Evolutionary conservation across 2,113 vertebrate species (phyloP), one percentile per base, ranked within the genome.

Genomic region (Heterocephalus glaber): DNA sequence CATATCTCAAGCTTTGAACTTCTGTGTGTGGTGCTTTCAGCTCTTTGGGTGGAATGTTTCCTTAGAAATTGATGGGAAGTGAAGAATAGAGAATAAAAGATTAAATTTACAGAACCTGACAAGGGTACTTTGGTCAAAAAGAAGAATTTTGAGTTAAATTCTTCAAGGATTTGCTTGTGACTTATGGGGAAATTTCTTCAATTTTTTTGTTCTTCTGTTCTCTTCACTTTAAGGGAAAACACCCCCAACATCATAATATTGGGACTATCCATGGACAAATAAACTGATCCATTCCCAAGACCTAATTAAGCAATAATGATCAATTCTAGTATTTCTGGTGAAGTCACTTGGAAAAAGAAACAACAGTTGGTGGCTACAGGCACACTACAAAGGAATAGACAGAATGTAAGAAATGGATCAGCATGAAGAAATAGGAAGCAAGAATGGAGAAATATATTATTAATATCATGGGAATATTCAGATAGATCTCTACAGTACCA

Each of bases 121-220:
- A 80, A 85, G 82, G 54, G 26, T 84, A 63, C 56, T 70, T 65
- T 68, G 60, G 74, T 95, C 86, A 77, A 85, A 95, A 3, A 41
- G 35, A 85, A 92, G 44, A 85, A 26, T 41, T 44, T 66, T 87
- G 3, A 84, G 33, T 92, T 90, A 84, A 90, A 90, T 63, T 65
- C 38, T 94, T 82, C 44, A 79, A 28, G 81, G 65, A 95, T 66
- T 80, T 83, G 41, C 41, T 86, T 86, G 24, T 77, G n/a, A 60
- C 47, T 49, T 80, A 28, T 28, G 3, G 49, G 58, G 79, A 93
- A 90, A 93, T 68, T 79, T 86, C 68, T 92, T 92, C 72, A 83
- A 60, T 85, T 89, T 58, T 91, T 86, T 72, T 95, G 76, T 91
- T 88, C n/a, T 93, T 88, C n/a, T 93, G 30, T 79, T 79, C 54